Conservation (phyloP, 2,113 vertebrate species). For the Morone chrysops region DNA sequence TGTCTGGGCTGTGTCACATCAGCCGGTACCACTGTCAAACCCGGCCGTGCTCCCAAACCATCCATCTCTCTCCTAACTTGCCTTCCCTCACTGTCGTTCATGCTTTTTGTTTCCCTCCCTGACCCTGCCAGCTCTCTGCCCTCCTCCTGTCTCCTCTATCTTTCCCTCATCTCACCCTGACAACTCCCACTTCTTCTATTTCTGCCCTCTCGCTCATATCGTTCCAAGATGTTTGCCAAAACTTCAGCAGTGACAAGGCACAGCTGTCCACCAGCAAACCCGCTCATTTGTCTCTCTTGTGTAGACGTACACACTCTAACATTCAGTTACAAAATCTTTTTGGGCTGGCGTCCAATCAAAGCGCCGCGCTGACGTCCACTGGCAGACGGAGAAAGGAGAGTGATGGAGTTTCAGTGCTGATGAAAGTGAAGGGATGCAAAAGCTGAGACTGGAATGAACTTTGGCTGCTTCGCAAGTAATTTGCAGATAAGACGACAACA, state of each 20-base stretch:
- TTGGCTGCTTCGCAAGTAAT: neutral
- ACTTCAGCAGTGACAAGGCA: slow-evolving; percentile 63
- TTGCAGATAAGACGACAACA: slow-evolving; percentile 13
- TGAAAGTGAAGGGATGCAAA: slow-evolving; percentile 31
- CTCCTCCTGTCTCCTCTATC: slow-evolving; percentile 35
- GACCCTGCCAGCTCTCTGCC: slow-evolving; percentile 21
- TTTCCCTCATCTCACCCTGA: slow-evolving; percentile 50
- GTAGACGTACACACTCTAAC: slow-evolving; percentile 31
- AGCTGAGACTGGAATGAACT: slow-evolving; percentile 15
- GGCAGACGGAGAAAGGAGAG: neutral
- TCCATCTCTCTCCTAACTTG: slow-evolving; percentile 61
- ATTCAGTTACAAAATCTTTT: slow-evolving; percentile 53
- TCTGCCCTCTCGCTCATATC: slow-evolving; percentile 50
- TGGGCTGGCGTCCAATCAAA: slow-evolving; percentile 53
- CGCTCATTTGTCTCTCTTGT: slow-evolving; percentile 67
- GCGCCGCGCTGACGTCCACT: neutral
- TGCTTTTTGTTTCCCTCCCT: slow-evolving; percentile 35
- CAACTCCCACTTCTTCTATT: slow-evolving; percentile 54
- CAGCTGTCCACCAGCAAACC: slow-evolving; percentile 65
- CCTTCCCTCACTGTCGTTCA: slow-evolving; percentile 12
- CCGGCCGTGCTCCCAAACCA: slow-evolving; percentile 44
- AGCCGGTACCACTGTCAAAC: slow-evolving; percentile 59
- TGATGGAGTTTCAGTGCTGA: slow-evolving; percentile 33
- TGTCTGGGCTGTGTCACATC: slow-evolving; percentile 63
- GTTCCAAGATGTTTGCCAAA: slow-evolving; percentile 62